Percentiles rank a stretch among this genome's conserved stretches.
These are phyloP conservation scores for Melanaphis sacchari DNA, from an alignment of 1,140 invertebrate genomes.

Conservation along the genomic window DNA sequence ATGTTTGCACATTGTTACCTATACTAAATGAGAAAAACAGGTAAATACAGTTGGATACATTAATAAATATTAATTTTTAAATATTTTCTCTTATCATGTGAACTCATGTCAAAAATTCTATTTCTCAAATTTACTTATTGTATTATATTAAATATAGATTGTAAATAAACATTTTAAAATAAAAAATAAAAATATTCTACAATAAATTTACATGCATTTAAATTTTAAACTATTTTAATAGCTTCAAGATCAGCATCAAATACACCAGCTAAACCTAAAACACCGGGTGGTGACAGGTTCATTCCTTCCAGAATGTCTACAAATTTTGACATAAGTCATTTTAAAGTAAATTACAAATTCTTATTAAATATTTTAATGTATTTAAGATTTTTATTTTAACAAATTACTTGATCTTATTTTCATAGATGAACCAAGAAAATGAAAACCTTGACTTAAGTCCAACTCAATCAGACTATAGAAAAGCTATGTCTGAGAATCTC, in stretches of 20 bases:
- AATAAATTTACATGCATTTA: background rate
- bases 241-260: conserved; percentile 64
- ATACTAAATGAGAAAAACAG: background rate
- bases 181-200: too few species aligned
- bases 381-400: background rate
- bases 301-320: conserved; percentile 88
- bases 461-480: conserved; percentile 70
- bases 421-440: conserved; percentile 63
- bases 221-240: background rate
- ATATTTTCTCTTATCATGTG: conserved; percentile 36
- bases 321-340: conserved; percentile 90
- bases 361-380: background rate
- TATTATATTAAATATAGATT: too few species aligned
- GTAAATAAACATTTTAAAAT: too few species aligned
- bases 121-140: too few species aligned
- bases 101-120: too few species aligned
- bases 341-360: conserved; percentile 68
- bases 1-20: background rate
- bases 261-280: conserved; percentile 73
- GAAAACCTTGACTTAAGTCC: conserved; percentile 68
- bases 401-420: conserved; percentile 27
- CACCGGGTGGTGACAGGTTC: conserved; percentile 82
- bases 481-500: conserved; percentile 78
- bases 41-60: background rate
- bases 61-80: background rate